Conservation (phyloP, 2,888 invertebrate genomes). For the Arge pagana region DNA sequence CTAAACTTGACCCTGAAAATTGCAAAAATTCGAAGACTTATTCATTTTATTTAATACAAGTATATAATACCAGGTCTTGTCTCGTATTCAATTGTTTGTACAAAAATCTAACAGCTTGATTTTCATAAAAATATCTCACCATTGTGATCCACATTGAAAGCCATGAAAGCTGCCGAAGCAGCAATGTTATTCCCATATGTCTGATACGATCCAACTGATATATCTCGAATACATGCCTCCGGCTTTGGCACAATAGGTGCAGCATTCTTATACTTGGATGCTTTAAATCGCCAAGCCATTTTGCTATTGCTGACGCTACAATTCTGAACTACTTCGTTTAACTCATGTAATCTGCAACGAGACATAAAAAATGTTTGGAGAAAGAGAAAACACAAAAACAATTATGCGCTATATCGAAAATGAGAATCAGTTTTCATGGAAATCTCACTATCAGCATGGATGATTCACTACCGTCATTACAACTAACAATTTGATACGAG, state of each 20-base stretch:
- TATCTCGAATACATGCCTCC: slow-evolving; percentile 85
- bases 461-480: too few species aligned
- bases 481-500: too few species aligned
- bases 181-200: slow-evolving; percentile 95
- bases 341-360: slow-evolving; percentile 52
- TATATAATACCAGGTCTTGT: too few species aligned
- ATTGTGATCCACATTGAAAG: slow-evolving; percentile 93
- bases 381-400: slow-evolving; percentile 19
- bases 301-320: slow-evolving; percentile 32
- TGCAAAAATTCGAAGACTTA: too few species aligned
- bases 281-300: slow-evolving; percentile 96
- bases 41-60: too few species aligned
- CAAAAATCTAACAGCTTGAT: too few species aligned
- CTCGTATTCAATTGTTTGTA: too few species aligned
- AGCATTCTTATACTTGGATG: slow-evolving; percentile 98
- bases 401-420: too few species aligned
- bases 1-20: slow-evolving; percentile 79
- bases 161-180: slow-evolving; percentile 91
- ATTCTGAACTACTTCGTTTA: slow-evolving; percentile 32
- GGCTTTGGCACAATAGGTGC: slow-evolving; percentile 94
- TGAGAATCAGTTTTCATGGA: too few species aligned
- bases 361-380: background rate
- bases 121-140: slow-evolving; percentile 63
- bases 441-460: too few species aligned
- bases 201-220: slow-evolving; percentile 90